Evolutionary conservation across 2,113 vertebrate species (phyloP).

Genomic region (Piprites chloris): DNA sequence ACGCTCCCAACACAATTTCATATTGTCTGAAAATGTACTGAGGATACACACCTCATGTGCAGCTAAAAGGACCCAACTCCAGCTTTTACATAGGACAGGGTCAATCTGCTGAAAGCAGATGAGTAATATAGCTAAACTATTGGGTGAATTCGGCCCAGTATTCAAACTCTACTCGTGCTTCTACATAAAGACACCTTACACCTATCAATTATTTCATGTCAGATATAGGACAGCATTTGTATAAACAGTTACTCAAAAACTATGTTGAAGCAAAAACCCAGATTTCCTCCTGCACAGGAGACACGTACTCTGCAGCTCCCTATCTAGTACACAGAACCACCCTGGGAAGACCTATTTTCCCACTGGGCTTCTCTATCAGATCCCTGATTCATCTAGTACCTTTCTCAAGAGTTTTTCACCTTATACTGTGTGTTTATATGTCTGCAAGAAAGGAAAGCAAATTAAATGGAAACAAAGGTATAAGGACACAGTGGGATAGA

Average conservation of each 20-base stretch:
- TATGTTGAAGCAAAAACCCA: background rate
- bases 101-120: background rate
- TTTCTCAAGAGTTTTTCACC: background rate
- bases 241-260: background rate
- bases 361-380: background rate
- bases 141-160: background rate
- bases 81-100: background rate
- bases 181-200: background rate
- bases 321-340: background rate
- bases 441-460: background rate
- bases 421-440: fast-evolving
- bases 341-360: background rate
- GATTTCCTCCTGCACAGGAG: background rate
- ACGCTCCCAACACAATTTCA: too few relatives aligned
- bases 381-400: background rate
- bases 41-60: background rate
- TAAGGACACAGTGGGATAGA: background rate
- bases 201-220: background rate
- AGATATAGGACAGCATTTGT: background rate
- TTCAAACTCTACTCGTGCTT: background rate
- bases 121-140: background rate
- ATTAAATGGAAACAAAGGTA: background rate
- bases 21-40: background rate
- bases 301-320: background rate
- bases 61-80: background rate